Base-by-base conservation (phyloP, 2,888 invertebrate genomes). In the Parnassius orleans region DNA sequence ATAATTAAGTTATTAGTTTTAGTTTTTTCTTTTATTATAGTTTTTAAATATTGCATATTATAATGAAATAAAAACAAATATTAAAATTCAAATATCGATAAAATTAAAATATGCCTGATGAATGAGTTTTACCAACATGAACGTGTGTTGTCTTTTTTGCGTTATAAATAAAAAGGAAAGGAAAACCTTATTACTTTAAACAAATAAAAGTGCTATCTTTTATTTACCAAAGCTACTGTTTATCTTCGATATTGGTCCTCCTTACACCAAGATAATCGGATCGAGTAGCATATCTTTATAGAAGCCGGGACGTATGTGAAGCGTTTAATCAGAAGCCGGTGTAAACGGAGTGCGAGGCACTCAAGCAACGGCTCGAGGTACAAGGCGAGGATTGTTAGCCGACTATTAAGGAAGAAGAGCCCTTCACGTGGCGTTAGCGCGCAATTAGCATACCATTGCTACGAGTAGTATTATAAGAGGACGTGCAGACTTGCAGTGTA, bases 301-400 rank as follows among this genome's bases (percentile, higher is more conserved):
- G 48, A 33, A 51, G 14, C 53, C 67, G 69, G 60, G 68, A 54
- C 14, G 47, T 60, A 61, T 51, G 71, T 73, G 74, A 72, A 77
- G 78, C 73, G 65, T 74, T 81, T 78, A 84, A 84, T 85, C 83
- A 83, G 74, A 69, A 69, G 70, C 70, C 66, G 72, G 71, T 72
- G 48, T 15, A 48, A 15, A 68, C 19, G 71, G 68, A 67, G 64
- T 66, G 64, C 67, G 61, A 66, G 68, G 57, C 60, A 59, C 70
- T 69, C 69, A 60, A 58, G 52, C 53, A 48, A 14, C 12, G 14
- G 65, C 62, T 62, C 66, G 65, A 68, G 68, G 71, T 72, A 71
- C 79, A 78, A 80, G 80, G 77, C 77, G 70, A 57, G 70, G 70
- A 78, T 82, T 81, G 86, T 84, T 84, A 84, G 81, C 81, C 77